phyloP scores from a whole-genome alignment of 2,888 invertebrate genomes.

The Cephalotes varians region DNA sequence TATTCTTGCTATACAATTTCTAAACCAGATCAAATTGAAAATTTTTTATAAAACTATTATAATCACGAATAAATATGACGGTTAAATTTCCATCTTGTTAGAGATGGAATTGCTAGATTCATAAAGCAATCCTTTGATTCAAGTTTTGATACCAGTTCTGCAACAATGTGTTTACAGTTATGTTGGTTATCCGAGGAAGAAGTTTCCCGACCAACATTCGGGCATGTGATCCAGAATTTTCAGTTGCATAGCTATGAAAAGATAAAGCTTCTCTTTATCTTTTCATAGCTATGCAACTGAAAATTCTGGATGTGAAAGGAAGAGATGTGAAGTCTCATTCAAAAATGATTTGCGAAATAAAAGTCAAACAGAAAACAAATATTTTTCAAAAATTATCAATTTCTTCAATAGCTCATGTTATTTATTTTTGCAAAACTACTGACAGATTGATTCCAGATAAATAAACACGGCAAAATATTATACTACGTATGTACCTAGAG shows the following conservation, averaged over 20 bases:
- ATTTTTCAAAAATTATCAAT: background rate
- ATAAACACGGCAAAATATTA: constrained; percentile 9
- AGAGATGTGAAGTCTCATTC: constrained; percentile 12
- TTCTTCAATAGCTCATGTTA: background rate
- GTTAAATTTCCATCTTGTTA: constrained; percentile 4
- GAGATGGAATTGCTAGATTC: constrained; percentile 14
- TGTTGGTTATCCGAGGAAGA: background rate
- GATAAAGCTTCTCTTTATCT: too few relatives aligned
- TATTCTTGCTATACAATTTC: constrained; percentile 10
- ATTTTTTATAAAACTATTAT: background rate
- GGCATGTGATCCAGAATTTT: background rate
- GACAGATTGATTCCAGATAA: background rate
- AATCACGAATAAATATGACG: constrained; percentile 22
- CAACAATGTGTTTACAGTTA: constrained; percentile 30
- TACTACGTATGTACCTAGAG: constrained; percentile 20
- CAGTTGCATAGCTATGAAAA: background rate
- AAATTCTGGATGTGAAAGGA: background rate
- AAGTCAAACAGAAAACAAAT: background rate
- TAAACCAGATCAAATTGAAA: background rate
- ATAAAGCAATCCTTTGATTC: constrained; percentile 45
- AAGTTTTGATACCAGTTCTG: constrained; percentile 2
- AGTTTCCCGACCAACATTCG: background rate
- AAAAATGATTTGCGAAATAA: background rate
- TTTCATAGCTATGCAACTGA: too few relatives aligned
- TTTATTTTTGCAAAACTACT: background rate